These are phyloP conservation scores for Macrophya alboannulata DNA, from an alignment of 2,888 invertebrate species.

Conservation along the genomic window DNA sequence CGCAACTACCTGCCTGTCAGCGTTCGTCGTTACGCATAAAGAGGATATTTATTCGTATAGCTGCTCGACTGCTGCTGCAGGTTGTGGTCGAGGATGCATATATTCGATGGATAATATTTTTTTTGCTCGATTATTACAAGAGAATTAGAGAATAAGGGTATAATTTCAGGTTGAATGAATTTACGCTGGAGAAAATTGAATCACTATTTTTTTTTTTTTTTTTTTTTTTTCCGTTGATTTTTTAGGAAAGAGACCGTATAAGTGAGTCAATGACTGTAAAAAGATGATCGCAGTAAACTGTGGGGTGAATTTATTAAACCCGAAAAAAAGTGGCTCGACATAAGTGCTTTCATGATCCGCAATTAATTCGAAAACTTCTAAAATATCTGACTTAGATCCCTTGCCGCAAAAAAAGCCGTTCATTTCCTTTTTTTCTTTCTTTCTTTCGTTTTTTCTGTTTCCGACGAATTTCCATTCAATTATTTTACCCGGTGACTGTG, in stretches of 20 bases:
- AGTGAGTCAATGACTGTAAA: background rate
- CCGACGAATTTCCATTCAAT: background rate
- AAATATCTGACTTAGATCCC: background rate
- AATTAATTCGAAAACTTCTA: slow-evolving; percentile 1
- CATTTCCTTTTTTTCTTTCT: background rate
- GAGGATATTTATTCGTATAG: slow-evolving; percentile 34
- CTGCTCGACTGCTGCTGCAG: background rate
- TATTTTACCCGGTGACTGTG: background rate
- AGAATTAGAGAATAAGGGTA: no score
- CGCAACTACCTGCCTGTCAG: background rate
- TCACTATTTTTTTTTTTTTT: background rate
- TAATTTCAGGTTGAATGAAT: no score
- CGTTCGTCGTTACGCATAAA: background rate
- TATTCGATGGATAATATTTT: background rate
- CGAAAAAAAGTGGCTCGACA: slow-evolving; percentile 5
- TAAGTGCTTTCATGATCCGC: background rate
- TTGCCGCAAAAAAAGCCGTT: slow-evolving; percentile 1
- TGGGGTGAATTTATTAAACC: background rate
- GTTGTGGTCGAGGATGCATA: slow-evolving; percentile 34
- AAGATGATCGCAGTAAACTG: background rate
- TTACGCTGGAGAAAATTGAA: no score
- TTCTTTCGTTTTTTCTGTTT: background rate
- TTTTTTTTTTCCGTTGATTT: background rate
- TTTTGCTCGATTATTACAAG: no score
- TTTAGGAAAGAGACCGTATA: background rate